Base-by-base conservation (phyloP, 1,140 invertebrate genomes). In the Paracyclopina nana region DNA sequence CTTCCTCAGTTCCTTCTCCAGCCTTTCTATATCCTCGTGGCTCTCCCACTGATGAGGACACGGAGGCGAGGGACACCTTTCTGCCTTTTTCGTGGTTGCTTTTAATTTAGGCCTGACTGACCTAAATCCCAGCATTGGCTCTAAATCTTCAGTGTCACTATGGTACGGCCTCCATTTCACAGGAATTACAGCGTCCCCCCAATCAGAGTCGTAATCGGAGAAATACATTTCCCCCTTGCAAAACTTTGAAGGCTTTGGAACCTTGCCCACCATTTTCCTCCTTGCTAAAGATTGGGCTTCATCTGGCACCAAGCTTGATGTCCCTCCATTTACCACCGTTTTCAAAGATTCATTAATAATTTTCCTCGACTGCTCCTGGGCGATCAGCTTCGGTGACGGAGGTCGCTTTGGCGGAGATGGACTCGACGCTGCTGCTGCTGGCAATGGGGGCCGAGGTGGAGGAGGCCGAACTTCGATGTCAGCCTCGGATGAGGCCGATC, bases 401-500 rank as follows among this genome's bases (percentile, higher is more conserved):
- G 51, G 46, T 18, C 46, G 53, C 41, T 34, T 43, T n/a, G 42
- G 28, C 38, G 55, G 53, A 6, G 55, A 52, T 16, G 34, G 38
- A 30, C 51, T 52, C 55, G 46, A 8, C 9, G 31, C 12, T n/a
- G 14, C 22, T 31, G 41, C 20, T 1, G 20, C 18, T 29, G 31
- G 40, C 14, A 6, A 29, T 26, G 8, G 0, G 9, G 14, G 5
- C 27, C 5, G 40, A 26, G 1, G 40, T 42, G 5, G 22, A 26
- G 1, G 40, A 26, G 5, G 40, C 40, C 27, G 40, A 1, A 42
- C 24, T 31, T n/a, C 30, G 6, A 46, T 6, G 16, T 6, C 9
- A 56, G 81, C 83, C 53, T 73, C 68, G 57, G 79, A 82, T 1
- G 74, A 78, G 12, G 77, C 76, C 62, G 81, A 78, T 34, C 82